A percentile compares a stretch with the other conserved stretches of the same genome.
Conservation (phyloP, 1,140 invertebrate species). For the Dysdera silvatica region DNA sequence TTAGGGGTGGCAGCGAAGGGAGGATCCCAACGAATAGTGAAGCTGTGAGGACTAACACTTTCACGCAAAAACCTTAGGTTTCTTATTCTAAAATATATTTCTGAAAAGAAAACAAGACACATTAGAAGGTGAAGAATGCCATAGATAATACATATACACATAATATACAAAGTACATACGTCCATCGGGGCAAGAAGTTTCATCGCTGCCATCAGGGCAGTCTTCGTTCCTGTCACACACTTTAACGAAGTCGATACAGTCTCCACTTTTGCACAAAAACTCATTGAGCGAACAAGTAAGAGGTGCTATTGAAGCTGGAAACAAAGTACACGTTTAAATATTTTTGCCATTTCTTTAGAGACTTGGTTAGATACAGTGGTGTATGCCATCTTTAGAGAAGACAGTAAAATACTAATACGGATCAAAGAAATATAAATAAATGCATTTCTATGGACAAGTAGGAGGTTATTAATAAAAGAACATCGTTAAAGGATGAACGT, state of each 20-base stretch:
- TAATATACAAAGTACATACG: background rate
- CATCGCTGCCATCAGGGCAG: slow-evolving; percentile 65
- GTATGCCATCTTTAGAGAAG: slow-evolving; percentile 19
- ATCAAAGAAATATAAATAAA: too few relatives aligned
- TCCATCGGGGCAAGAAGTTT: slow-evolving; percentile 53
- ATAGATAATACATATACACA: background rate
- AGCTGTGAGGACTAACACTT: slow-evolving; percentile 46
- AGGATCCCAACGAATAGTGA: slow-evolving; percentile 51
- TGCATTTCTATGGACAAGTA: too few relatives aligned
- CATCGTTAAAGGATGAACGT: too few relatives aligned
- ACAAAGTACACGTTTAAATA: too few relatives aligned
- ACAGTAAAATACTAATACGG: background rate
- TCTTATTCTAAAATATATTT: slow-evolving; percentile 37
- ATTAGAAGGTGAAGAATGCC: background rate
- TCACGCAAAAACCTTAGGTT: slow-evolving; percentile 50
- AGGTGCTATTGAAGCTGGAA: background rate
- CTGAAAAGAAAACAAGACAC: slow-evolving; percentile 24
- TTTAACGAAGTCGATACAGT: slow-evolving; percentile 51
- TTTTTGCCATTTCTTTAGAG: too few relatives aligned
- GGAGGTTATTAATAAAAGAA: too few relatives aligned
- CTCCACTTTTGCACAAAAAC: slow-evolving; percentile 55
- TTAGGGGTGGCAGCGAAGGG: slow-evolving; percentile 14
- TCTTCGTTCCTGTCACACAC: slow-evolving; percentile 59
- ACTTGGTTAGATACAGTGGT: too few relatives aligned
- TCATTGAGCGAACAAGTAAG: slow-evolving; percentile 49